phyloP scores from a whole-genome alignment of 2,888 invertebrate species.

The Lordiphosa andalusiaca region DNA sequence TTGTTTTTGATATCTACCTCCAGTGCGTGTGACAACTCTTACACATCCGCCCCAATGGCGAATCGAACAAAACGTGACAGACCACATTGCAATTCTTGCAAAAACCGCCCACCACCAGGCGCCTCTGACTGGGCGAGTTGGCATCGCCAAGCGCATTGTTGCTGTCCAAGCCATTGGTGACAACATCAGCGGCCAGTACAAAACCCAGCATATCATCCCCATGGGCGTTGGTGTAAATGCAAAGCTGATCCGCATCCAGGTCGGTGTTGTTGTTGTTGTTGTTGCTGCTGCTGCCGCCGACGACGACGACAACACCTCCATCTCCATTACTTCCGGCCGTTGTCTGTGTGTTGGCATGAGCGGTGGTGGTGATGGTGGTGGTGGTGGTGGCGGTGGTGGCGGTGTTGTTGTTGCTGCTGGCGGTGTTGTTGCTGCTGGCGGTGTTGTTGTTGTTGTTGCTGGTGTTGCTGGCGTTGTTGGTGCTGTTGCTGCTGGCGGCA shows the following conservation, averaged over 20 bases:
- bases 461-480: slow-evolving; percentile 8
- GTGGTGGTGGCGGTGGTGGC: neutral
- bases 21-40: slow-evolving; percentile 92
- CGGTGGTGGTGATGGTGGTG: slow-evolving; percentile 1
- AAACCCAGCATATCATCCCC: slow-evolving; percentile 55
- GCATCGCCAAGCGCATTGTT: slow-evolving; percentile 13
- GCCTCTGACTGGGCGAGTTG: slow-evolving; percentile 22
- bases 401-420: no score
- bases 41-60: slow-evolving; percentile 89
- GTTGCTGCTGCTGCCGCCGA: slow-evolving; percentile 32
- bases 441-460: slow-evolving; percentile 31
- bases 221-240: slow-evolving; percentile 36
- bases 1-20: slow-evolving; percentile 83
- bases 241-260: slow-evolving; percentile 49
- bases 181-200: slow-evolving; percentile 27
- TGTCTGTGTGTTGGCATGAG: slow-evolving; percentile 9
- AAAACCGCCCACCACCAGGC: slow-evolving; percentile 69
- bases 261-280: slow-evolving; percentile 44
- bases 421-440: neutral
- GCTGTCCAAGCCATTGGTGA: slow-evolving; percentile 19
- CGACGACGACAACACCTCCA: slow-evolving; percentile 19
- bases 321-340: slow-evolving; percentile 10
- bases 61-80: slow-evolving; percentile 87
- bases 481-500: slow-evolving; percentile 12
- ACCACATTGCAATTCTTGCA: slow-evolving; percentile 85